A percentile compares a stretch with the other conserved stretches of the same genome.
phyloP scores from a whole-genome alignment of 2,888 invertebrate species.

The Meiosimyza platycephala region DNA sequence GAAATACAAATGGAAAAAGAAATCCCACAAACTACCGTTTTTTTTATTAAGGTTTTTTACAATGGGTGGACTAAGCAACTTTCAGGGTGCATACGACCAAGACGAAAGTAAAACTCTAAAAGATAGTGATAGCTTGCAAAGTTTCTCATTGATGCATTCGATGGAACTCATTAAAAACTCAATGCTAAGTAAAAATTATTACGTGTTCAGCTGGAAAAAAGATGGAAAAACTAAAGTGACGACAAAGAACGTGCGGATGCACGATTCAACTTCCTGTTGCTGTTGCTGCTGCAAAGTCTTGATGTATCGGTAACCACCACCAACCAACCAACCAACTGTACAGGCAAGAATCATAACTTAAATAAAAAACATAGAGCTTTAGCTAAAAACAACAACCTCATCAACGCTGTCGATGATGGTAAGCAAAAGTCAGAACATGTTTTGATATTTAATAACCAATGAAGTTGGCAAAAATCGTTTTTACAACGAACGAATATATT shows the following conservation, averaged over 20 bases:
- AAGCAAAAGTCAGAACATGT: conserved; percentile 19
- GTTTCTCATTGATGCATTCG: too few species aligned
- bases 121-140: too few species aligned
- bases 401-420: not conserved
- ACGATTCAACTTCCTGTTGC: conserved; percentile 45
- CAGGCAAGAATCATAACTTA: not conserved
- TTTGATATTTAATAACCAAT: conserved; percentile 31
- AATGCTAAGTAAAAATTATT: too few species aligned
- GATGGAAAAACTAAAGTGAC: conserved; percentile 43
- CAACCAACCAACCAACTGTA: not conserved
- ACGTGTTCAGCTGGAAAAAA: too few species aligned
- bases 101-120: too few species aligned
- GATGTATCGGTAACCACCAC: not conserved
- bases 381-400: not conserved
- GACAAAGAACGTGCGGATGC: conserved; percentile 46
- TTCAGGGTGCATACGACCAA: too few species aligned
- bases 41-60: too few species aligned
- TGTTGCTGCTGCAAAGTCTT: not conserved
- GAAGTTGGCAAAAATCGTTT: conserved; percentile 24
- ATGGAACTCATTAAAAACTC: too few species aligned
- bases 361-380: conserved; percentile 8
- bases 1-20: too few species aligned
- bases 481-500: not conserved
- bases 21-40: too few species aligned
- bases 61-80: too few species aligned